phyloP scores from a whole-genome alignment of 2,888 invertebrate species.

The Graphium colonna region DNA sequence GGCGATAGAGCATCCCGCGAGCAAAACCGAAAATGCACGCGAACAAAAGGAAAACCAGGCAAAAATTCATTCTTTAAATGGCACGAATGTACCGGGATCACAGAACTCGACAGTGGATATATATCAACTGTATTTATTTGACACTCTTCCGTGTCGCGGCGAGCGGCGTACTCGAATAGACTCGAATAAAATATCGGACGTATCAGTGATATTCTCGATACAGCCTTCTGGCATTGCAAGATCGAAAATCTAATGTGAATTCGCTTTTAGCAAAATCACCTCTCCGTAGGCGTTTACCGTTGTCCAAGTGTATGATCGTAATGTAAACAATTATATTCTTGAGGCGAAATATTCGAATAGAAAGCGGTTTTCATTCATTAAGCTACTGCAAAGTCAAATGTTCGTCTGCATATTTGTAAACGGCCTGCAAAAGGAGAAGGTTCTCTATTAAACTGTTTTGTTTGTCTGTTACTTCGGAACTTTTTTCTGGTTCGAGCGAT shows the following conservation, averaged over 20 bases:
- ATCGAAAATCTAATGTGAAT: conserved; percentile 77
- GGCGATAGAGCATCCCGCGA: conserved; percentile 63
- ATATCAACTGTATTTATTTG: conserved; percentile 75
- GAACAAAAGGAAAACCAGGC: conserved; percentile 66
- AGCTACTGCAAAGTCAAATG: too few relatives aligned
- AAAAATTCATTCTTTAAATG: conserved; percentile 72
- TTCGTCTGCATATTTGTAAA: too few relatives aligned
- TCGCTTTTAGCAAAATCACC: conserved; percentile 69
- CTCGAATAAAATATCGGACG: conserved; percentile 72
- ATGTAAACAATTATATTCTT: conserved; percentile 37
- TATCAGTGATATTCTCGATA: conserved; percentile 69
- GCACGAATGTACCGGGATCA: conserved; percentile 63
- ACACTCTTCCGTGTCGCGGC: conserved; percentile 65
- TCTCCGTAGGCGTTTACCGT: conserved; percentile 49
- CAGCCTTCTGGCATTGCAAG: conserved; percentile 61
- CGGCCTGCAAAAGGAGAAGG: too few relatives aligned
- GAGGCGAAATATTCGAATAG: conserved; percentile 27
- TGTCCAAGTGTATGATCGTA: conserved; percentile 32
- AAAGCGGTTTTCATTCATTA: neutral
- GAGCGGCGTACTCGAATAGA: conserved; percentile 54
- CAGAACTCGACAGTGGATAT: conserved; percentile 62
- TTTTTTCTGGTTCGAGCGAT: too few relatives aligned
- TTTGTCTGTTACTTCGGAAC: too few relatives aligned
- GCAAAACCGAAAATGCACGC: conserved; percentile 62
- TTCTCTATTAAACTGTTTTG: too few relatives aligned